Conservation (phyloP, 2,113 vertebrate genomes). For the Noturus placidus region DNA sequence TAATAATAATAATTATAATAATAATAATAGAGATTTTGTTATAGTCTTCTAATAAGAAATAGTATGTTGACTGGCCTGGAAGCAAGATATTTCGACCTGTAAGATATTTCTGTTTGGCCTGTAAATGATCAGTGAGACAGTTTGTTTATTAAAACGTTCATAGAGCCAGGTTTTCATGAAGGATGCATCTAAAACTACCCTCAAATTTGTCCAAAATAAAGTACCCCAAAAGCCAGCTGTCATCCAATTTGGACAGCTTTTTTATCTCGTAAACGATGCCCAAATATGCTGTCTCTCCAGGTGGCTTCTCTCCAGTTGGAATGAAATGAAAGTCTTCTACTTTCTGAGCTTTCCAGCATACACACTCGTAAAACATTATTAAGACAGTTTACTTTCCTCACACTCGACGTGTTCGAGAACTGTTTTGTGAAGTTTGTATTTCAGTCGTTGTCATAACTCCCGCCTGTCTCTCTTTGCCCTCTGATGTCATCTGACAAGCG, state of each 20-base stretch:
- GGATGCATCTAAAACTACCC: neutral
- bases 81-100: neutral
- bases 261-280: neutral
- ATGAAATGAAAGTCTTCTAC: neutral
- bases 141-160: neutral
- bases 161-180: neutral
- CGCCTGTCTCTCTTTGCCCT: neutral
- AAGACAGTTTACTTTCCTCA: neutral
- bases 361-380: neutral
- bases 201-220: neutral
- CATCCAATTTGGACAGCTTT: neutral
- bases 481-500: conserved; percentile 20
- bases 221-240: neutral
- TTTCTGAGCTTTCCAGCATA: neutral
- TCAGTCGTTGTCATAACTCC: conserved; percentile 5
- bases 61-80: neutral
- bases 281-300: neutral
- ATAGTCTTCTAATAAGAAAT: neutral
- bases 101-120: neutral
- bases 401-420: neutral
- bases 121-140: neutral
- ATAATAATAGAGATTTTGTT: neutral
- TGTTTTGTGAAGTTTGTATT: neutral
- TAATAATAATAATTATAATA: no score
- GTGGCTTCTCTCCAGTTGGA: neutral